These are phyloP conservation scores for Caenorhabditis brenneri DNA, from an alignment of 1,140 invertebrate genomes.

Conservation along the genomic window DNA sequence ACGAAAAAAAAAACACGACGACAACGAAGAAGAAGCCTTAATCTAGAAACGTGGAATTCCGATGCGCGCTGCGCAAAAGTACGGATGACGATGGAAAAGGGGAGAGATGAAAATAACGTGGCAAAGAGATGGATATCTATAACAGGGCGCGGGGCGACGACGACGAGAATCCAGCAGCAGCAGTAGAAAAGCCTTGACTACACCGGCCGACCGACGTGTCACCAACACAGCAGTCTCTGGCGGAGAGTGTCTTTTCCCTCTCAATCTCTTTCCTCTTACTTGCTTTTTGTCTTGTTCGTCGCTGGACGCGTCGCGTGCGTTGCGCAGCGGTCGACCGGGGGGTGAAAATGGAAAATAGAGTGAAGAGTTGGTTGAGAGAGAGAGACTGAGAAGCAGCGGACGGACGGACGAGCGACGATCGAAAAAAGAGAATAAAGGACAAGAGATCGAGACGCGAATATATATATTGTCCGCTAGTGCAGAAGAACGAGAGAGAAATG, in stretches of 20 bases:
- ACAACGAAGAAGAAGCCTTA: not conserved
- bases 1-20: too few species aligned
- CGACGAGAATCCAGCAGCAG: conserved; percentile 33
- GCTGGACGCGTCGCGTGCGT: conserved; percentile 16
- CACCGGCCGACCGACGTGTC: conserved; percentile 18
- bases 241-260: conserved; percentile 16
- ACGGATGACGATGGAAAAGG: not conserved
- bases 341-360: not conserved
- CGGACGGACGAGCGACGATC: too few species aligned
- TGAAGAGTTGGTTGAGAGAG: not conserved
- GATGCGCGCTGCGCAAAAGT: not conserved
- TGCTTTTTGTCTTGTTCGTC: conserved; percentile 33
- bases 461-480: conserved; percentile 9
- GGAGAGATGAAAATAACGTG: not conserved
- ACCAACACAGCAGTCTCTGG: conserved; percentile 33
- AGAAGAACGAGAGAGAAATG: not conserved
- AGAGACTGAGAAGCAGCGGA: not conserved
- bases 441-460: not conserved
- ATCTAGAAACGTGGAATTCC: not conserved
- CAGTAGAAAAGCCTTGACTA: not conserved
- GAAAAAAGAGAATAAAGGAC: not conserved
- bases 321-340: not conserved
- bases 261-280: conserved; percentile 11
- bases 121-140: conserved; percentile 33
- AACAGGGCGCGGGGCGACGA: not conserved